Conservation (phyloP, 2,888 invertebrate genomes). For the Diaperis boleti region DNA sequence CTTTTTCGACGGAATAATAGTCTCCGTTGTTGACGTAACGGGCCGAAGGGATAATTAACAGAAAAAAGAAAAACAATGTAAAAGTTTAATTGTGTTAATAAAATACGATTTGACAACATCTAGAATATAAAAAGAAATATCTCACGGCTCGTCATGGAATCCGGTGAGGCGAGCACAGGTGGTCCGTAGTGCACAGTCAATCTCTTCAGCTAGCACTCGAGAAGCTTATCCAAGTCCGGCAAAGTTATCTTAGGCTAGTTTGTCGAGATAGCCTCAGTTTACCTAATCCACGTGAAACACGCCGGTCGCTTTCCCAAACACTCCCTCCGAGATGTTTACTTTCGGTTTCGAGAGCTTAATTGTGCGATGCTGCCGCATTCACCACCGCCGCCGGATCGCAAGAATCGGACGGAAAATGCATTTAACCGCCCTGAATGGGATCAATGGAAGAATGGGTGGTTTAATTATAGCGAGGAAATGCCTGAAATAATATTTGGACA, state of each 20-base stretch:
- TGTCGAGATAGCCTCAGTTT: slow-evolving; percentile 47
- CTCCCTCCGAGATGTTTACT: slow-evolving; percentile 48
- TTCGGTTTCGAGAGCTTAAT: slow-evolving; percentile 53
- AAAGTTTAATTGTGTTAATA: too few species aligned
- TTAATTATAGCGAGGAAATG: slow-evolving; percentile 57
- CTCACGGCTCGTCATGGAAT: slow-evolving; percentile 42
- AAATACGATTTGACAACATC: too few species aligned
- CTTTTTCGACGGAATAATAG: too few species aligned
- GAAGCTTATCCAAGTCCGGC: slow-evolving; percentile 33
- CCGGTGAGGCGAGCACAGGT: slow-evolving; percentile 47
- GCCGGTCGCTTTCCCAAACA: slow-evolving; percentile 45
- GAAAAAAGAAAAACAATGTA: too few species aligned
- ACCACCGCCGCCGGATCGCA: slow-evolving; percentile 27
- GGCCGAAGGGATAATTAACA: too few species aligned
- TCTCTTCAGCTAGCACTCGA: slow-evolving; percentile 43
- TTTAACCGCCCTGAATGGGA: slow-evolving; percentile 34
- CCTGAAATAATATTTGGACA: slow-evolving; percentile 60
- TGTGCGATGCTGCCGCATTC: slow-evolving; percentile 42
- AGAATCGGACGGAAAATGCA: slow-evolving; percentile 38
- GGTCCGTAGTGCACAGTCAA: slow-evolving; percentile 47
- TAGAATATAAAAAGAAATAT: too few species aligned
- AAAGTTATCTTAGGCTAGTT: slow-evolving; percentile 54
- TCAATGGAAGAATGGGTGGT: slow-evolving; percentile 50
- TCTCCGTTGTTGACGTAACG: too few species aligned
- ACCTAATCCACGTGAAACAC: slow-evolving; percentile 49